A percentile compares a stretch with the other conserved stretches of the same genome.
Conservation (phyloP, 2,888 invertebrate genomes). For the Octodonta nipae region DNA sequence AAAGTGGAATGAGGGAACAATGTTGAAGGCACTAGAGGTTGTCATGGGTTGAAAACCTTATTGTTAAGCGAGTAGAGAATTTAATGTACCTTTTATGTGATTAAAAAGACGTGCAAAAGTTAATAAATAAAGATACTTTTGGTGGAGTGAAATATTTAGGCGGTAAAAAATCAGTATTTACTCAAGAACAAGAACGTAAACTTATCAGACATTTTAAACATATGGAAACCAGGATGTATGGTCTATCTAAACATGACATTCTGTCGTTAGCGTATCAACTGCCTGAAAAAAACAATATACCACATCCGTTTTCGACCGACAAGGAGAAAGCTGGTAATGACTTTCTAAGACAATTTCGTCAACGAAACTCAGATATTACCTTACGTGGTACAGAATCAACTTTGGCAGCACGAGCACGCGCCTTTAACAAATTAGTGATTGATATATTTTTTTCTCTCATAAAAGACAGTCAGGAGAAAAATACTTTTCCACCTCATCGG, state of each 20-base stretch:
- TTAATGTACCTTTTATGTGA: no score
- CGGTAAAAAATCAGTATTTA: not conserved
- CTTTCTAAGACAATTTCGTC: not conserved
- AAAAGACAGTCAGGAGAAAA: no score
- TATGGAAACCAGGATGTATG: not conserved
- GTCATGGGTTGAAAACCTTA: no score
- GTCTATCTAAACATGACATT: not conserved
- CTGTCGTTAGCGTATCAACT: not conserved
- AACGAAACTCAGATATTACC: not conserved
- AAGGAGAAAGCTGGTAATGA: not conserved
- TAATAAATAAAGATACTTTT: no score
- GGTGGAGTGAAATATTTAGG: no score
- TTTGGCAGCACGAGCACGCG: not conserved
- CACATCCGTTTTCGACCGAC: not conserved
- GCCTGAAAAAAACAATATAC: not conserved
- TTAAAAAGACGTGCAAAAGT: no score
- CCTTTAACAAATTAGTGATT: not conserved
- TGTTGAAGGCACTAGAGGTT: no score
- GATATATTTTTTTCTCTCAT: not conserved
- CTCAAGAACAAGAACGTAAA: not conserved
- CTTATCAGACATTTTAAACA: not conserved
- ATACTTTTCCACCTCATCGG: no score
- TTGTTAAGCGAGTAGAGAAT: no score
- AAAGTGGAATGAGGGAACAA: no score
- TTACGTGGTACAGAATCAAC: not conserved